Percentiles rank a stretch among this genome's conserved stretches.
Evolutionary conservation across 2,113 vertebrate species (phyloP).

Genomic region (Caranx ignobilis): DNA sequence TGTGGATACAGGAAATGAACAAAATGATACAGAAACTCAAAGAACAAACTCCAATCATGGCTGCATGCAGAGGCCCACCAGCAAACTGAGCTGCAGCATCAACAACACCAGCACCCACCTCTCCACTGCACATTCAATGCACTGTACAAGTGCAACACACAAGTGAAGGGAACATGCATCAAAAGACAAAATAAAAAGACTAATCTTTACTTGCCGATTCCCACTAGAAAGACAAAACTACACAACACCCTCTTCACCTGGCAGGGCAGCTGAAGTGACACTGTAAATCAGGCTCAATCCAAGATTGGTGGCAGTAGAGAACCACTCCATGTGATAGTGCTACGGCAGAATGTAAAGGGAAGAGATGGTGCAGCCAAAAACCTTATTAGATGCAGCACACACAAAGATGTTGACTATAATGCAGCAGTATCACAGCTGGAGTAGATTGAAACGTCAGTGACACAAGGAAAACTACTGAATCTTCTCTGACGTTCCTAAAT

Average conservation of each 20-base stretch:
- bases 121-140: not conserved
- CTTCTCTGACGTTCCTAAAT: constrained; percentile 20
- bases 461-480: constrained; percentile 25
- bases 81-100: constrained; percentile 22
- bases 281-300: constrained; percentile 32
- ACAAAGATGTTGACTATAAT: no score
- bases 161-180: not conserved
- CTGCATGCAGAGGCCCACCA: not conserved
- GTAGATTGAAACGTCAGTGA: not conserved
- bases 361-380: not conserved
- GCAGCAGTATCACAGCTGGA: not conserved
- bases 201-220: constrained; percentile 1
- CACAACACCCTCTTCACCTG: not conserved
- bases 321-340: constrained; percentile 22
- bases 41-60: constrained; percentile 23
- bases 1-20: constrained; percentile 44
- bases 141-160: not conserved
- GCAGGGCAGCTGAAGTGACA: constrained; percentile 36
- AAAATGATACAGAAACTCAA: constrained; percentile 8
- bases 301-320: constrained; percentile 43
- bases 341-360: not conserved
- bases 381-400: no score
- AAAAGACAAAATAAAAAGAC: not conserved
- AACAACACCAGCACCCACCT: not conserved
- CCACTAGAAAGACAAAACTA: not conserved